Percentiles rank a stretch among this genome's conserved stretches.
Evolutionary conservation across 2,888 invertebrate species (phyloP).

Genomic region (Drosophila pegasa): DNA sequence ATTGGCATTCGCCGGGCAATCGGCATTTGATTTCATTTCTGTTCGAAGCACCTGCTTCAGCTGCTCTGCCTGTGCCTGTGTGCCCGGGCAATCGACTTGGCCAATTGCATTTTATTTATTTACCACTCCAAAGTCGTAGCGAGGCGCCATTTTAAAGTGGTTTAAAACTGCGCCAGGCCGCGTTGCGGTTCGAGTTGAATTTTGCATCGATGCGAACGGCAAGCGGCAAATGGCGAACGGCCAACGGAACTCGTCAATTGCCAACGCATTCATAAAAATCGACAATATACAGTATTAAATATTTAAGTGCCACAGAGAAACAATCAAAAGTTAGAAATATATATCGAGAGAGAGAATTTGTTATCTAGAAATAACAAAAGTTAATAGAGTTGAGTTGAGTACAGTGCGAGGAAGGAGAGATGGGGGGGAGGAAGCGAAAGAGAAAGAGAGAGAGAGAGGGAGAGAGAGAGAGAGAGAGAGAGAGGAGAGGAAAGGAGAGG

Average conservation of each 20-base stretch:
- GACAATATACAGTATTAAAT: conserved; percentile 22
- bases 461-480: not conserved
- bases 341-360: not conserved
- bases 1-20: conserved; percentile 56
- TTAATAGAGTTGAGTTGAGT: not conserved
- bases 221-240: not conserved
- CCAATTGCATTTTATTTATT: conserved; percentile 61
- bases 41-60: conserved; percentile 6
- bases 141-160: conserved; percentile 37
- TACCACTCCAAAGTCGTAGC: conserved; percentile 17
- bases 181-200: conserved; percentile 23
- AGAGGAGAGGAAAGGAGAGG: fast-evolving
- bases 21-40: conserved; percentile 65
- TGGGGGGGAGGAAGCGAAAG: too few species aligned
- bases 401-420: not conserved
- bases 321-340: not conserved
- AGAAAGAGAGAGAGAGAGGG: too few species aligned
- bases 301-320: conserved; percentile 17
- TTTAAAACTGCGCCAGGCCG: conserved; percentile 13
- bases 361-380: not conserved
- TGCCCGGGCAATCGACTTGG: conserved; percentile 58
- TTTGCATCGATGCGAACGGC: conserved; percentile 27
- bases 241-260: conserved; percentile 36
- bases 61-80: conserved; percentile 9
- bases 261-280: conserved; percentile 20